phyloP scores from a whole-genome alignment of 2,797 vertebrate genomes.

The Apodemus agrarius region DNA sequence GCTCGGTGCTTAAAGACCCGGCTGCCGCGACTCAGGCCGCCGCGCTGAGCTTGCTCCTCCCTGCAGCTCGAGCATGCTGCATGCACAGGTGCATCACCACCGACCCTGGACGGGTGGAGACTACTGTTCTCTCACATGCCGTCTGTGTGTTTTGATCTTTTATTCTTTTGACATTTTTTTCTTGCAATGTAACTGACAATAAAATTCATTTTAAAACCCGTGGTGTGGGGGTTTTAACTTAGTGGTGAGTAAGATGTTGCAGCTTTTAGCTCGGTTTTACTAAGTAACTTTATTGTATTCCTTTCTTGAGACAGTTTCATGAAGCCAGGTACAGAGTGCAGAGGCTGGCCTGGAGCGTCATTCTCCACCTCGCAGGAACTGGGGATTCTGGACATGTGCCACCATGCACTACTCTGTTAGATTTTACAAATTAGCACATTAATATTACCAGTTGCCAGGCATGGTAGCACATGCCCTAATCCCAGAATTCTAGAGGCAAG shows the following conservation, averaged over 20 bases:
- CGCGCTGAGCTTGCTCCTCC: neutral
- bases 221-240: neutral
- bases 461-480: too few species aligned
- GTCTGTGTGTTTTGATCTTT: neutral
- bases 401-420: too few species aligned
- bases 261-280: neutral
- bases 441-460: neutral
- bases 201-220: slow-evolving; percentile 12
- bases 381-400: neutral
- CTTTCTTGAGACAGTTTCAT: neutral
- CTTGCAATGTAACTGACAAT: neutral
- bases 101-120: neutral
- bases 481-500: neutral
- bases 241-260: neutral
- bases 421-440: neutral
- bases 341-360: neutral
- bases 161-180: neutral
- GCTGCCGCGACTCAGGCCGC: neutral
- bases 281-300: neutral
- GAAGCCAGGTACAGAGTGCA: too few species aligned
- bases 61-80: neutral
- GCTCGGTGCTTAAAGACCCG: neutral
- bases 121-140: neutral
- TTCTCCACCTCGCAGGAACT: neutral
- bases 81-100: neutral